A percentile compares a stretch with the other conserved stretches of the same genome.
phyloP scores from a whole-genome alignment of 2,113 vertebrate genomes.

The Phycodurus eques region DNA sequence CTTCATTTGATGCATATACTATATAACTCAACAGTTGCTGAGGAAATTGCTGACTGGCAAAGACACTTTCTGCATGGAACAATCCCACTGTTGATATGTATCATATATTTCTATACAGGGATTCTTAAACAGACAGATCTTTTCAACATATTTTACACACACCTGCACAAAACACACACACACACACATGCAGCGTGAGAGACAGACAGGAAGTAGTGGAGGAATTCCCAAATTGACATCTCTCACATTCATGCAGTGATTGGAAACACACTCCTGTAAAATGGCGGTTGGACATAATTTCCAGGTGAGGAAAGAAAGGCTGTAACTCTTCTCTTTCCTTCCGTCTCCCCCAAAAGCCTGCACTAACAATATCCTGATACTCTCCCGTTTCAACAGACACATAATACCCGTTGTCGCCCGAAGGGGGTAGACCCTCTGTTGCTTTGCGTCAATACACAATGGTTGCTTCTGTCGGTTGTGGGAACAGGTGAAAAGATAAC shows the following conservation, averaged over 20 bases:
- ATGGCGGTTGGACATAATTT: constrained; percentile 84
- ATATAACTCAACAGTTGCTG: too few relatives aligned
- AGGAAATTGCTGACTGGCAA: too few relatives aligned
- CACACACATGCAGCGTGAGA: constrained; percentile 18
- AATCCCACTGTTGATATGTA: background rate
- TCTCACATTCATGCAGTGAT: constrained; percentile 83
- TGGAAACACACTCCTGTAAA: constrained; percentile 83
- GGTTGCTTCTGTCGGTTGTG: constrained; percentile 85
- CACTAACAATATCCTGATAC: constrained; percentile 71
- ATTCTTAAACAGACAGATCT: background rate
- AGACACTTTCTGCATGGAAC: too few relatives aligned
- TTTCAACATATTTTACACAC: background rate
- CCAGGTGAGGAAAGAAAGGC: constrained; percentile 94
- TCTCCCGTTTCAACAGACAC: constrained; percentile 35
- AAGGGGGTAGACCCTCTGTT: constrained; percentile 83
- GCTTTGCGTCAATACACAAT: constrained; percentile 96
- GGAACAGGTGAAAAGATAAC: constrained; percentile 93
- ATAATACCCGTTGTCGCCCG: constrained; percentile 66
- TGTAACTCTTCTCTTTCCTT: constrained; percentile 70
- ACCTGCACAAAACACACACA: constrained; percentile 9
- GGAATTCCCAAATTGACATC: constrained; percentile 80
- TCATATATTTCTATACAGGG: background rate
- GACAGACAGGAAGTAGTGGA: constrained; percentile 64
- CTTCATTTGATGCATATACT: too few relatives aligned
- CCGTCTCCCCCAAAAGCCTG: constrained; percentile 49